Evolutionary conservation across 2,888 invertebrate genomes (phyloP), one percentile per base, ranked within the genome.

Genomic region (Dynastes maya): DNA sequence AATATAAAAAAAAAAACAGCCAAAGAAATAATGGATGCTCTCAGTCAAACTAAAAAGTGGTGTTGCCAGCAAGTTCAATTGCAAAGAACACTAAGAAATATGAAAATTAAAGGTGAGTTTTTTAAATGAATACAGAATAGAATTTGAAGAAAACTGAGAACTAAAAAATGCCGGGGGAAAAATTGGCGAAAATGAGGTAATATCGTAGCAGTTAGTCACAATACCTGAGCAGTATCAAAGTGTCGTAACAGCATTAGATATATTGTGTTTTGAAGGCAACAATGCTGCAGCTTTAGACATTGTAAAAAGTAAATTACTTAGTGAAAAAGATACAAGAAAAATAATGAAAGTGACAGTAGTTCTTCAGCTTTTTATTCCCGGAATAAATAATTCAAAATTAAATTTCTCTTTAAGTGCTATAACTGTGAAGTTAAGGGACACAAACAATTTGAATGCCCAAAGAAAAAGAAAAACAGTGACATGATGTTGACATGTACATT

Each of bases 171-270:
- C 63, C 2, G 63, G 63, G 11, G 63, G 29, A 63, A 63, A 63
- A 63, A 29, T 63, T 63, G 61, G 8, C 29, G 63, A 63, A 9
- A 9, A 8, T 29, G 63, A 63, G 11, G 9, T 63, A 8, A 63
- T 37, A 29, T 63, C 63, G 63, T 29, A 63, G 13, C 32, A 29
- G 11, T 27, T 63, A 29, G 63, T 29, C 32, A 29, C 63, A 27
- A 63, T 63, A 1, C 37, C 63, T 29, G 29, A 63, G 1, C 27
- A 63, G 63, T 63, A 63, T 13, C 37, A 63, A 32, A 29, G 29
- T 29, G 63, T 63, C 1, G 63, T 63, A 63, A 29, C 63, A 63
- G 63, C 63, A 63, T 63, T 63, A 63, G 63, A 0, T 64, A 9
- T 64, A 64, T 64, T 64, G 29, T 29, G 37, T 64, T 64, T 4